Conservation (phyloP, 2,797 vertebrate genomes). For the Monodelphis domestica region DNA sequence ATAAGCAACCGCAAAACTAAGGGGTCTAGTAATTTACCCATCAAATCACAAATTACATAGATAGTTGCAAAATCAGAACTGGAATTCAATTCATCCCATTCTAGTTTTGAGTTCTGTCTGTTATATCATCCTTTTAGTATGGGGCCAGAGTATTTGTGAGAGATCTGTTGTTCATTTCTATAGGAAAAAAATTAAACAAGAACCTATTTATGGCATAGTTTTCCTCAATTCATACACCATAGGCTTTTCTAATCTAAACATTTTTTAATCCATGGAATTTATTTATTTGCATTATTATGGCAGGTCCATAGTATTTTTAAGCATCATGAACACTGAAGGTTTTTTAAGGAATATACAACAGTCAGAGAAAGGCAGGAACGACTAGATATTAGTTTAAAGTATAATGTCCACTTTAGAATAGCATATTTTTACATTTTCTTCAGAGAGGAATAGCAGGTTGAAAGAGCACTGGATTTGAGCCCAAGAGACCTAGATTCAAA, state of each 20-base stretch:
- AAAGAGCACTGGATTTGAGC: not conserved
- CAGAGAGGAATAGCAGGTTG: not conserved
- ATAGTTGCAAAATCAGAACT: not conserved
- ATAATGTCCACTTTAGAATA: not conserved
- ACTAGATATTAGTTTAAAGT: not conserved
- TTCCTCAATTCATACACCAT: slow-evolving; percentile 7
- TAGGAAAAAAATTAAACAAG: not conserved
- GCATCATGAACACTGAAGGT: not conserved
- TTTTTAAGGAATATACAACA: not conserved
- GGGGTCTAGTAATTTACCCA: not conserved
- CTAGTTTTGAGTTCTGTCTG: not conserved
- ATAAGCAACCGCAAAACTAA: not conserved
- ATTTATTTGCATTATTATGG: not conserved
- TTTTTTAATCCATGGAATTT: not conserved
- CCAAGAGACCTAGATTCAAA: not conserved
- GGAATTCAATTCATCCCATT: not conserved
- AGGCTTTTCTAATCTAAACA: not conserved
- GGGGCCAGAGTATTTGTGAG: not conserved
- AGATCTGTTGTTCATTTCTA: not conserved
- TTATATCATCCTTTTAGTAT: not conserved
- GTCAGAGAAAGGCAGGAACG: not conserved
- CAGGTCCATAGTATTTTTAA: not conserved
- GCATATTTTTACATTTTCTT: not conserved
- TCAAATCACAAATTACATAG: not conserved
- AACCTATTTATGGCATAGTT: not conserved